Percentiles rank a stretch among this genome's conserved stretches.
Evolutionary conservation across 2,888 invertebrate genomes (phyloP).

Genomic region (Machimus atricapillus): DNA sequence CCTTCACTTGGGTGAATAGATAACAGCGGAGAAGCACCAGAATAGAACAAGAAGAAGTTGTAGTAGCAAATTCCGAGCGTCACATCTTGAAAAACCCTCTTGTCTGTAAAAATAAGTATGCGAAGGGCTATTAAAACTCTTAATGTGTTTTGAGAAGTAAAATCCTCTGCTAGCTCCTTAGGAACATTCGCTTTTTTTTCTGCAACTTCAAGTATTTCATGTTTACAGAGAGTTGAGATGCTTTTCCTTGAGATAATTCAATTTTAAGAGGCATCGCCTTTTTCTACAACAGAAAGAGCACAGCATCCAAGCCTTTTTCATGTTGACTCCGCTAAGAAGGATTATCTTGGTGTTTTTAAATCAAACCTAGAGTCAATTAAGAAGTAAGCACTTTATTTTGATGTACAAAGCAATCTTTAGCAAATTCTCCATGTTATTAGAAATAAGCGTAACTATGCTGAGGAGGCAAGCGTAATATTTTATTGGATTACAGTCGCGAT

Average conservation of each 20-base stretch:
- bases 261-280: not conserved
- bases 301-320: not conserved
- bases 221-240: not conserved
- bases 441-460: not conserved
- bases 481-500: not conserved
- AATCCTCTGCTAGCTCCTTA: not conserved
- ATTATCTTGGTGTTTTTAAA: not conserved
- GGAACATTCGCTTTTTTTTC: not conserved
- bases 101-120: not conserved
- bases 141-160: not conserved
- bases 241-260: not conserved
- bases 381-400: not conserved
- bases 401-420: not conserved
- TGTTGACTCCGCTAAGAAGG: not conserved
- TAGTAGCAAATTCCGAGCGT: not conserved
- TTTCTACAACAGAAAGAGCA: not conserved
- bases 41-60: not conserved
- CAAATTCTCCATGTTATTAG: not conserved
- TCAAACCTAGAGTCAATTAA: not conserved
- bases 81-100: not conserved
- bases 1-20: not conserved
- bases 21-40: not conserved
- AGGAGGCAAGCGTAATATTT: not conserved
- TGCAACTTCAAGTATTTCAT: not conserved
- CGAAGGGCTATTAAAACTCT: not conserved